Evolutionary conservation across 1,140 invertebrate species (phyloP).

Genomic region (Drosophila neocordata): DNA sequence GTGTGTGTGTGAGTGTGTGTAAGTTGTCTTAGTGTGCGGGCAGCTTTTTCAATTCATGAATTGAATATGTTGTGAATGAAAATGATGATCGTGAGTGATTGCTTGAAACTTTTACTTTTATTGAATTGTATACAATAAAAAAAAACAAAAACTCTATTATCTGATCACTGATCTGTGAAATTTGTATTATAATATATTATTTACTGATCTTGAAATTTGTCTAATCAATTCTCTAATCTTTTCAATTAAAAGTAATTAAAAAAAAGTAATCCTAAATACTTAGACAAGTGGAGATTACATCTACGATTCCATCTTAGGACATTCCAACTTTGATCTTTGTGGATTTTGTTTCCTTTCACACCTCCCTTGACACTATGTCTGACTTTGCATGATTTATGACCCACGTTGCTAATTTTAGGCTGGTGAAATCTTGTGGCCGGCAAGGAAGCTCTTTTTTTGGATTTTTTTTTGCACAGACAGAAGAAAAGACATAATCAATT

Average conservation of each 20-base stretch:
- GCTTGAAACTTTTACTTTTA: constrained; percentile 66
- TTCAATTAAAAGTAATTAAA: neutral
- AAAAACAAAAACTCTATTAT: constrained; percentile 36
- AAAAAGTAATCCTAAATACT: too few relatives aligned
- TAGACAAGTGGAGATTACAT: too few relatives aligned
- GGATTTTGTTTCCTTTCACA: neutral
- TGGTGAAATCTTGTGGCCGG: constrained; percentile 61
- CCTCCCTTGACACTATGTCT: constrained; percentile 46
- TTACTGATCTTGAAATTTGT: neutral
- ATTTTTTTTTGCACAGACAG: neutral
- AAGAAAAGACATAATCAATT: constrained; percentile 72
- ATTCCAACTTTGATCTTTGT: constrained; percentile 1
- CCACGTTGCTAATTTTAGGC: constrained; percentile 62
- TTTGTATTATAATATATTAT: constrained; percentile 13
- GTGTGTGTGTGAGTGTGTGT: constrained; percentile 2
- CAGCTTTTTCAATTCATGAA: constrained; percentile 56
- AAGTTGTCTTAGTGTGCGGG: constrained; percentile 36
- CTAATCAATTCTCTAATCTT: neutral
- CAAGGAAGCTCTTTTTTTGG: constrained; percentile 50
- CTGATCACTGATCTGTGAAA: constrained; percentile 44
- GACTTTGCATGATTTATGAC: constrained; percentile 64
- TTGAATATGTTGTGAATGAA: constrained; percentile 72
- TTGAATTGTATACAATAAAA: constrained; percentile 41
- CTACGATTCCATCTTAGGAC: too few relatives aligned
- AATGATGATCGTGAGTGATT: constrained; percentile 63